Evolutionary conservation across 2,888 invertebrate genomes (phyloP).

Genomic region (Meiosimyza decipiens): DNA sequence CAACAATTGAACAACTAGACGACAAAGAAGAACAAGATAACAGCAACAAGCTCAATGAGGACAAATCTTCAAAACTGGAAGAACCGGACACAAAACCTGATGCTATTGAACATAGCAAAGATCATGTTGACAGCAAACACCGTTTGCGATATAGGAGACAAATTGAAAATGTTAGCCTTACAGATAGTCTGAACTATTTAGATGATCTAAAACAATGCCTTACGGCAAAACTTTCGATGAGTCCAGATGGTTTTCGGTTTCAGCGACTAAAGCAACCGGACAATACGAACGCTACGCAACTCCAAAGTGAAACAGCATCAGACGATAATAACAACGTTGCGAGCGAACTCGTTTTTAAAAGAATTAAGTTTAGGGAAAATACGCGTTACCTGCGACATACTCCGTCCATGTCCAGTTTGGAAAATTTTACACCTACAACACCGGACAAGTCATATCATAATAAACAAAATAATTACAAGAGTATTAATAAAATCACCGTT

Average conservation of each 20-base stretch:
- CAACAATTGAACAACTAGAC: neutral
- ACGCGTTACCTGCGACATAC: constrained; percentile 64
- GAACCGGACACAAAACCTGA: neutral
- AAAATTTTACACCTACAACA: constrained; percentile 47
- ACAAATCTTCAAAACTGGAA: neutral
- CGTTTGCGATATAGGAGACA: neutral
- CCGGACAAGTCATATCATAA: constrained; percentile 10
- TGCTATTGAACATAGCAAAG: too few species aligned
- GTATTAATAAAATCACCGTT: too few species aligned
- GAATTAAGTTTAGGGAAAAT: constrained; percentile 61
- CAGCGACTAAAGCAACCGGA: constrained; percentile 38
- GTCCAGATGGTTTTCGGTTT: constrained; percentile 51
- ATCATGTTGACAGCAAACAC: neutral
- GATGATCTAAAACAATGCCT: constrained; percentile 39
- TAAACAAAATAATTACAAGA: neutral
- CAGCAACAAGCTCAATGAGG: neutral
- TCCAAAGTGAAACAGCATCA: constrained; percentile 47
- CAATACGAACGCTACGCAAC: constrained; percentile 22
- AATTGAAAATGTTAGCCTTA: neutral
- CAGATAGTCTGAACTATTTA: neutral
- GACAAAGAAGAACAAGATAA: neutral
- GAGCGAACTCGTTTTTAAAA: constrained; percentile 59
- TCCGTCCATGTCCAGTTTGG: constrained; percentile 61
- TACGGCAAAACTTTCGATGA: constrained; percentile 47
- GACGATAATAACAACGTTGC: constrained; percentile 8